Evolutionary conservation across 1,140 invertebrate species (phyloP), one percentile per base, ranked within the genome.

Genomic region (Zaprionus ornatus): DNA sequence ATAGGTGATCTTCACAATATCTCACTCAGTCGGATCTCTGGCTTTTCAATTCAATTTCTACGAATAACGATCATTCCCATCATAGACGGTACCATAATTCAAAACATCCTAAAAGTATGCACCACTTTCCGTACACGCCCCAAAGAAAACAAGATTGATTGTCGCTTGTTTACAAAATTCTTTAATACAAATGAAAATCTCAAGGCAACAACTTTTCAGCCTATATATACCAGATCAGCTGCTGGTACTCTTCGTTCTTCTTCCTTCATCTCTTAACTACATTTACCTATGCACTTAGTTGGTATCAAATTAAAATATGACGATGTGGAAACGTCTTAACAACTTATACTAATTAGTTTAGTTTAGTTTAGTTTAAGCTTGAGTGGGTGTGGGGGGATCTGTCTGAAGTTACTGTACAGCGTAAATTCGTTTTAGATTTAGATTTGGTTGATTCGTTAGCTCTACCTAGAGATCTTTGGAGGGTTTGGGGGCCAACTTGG

Each of bases 401-500:
- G 19, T 50, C 10, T 50, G 45, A 50, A 23, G 10, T 50, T 9
- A 50, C 45, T 50, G 45, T 50, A 50, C 19, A 50, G 45, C 35
- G 19, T 59, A 59, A 59, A 59, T 40, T 40, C 35, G 21, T 27
- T 57, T 37, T 7, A n/a, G 37, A 42, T 23, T 13, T 15, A 52
- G 19, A 56, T 29, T 57, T 63, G 19, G 17, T 27, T 19, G 55
- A 13, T 61, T 52, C 17, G 6, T 3, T 42, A 32, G 29, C 29
- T 52, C 60, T 54, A 42, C 40, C 62, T 75, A 78, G 12, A 61
- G 29, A 59, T 69, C 52, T 79, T 79, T 67, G 64, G 68, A 1
- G 37, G 71, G 23, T 52, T 61, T 76, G 23, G 63, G 23, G 1
- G 52, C 45, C 64, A 75, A n/a, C 37, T 77, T 83, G 21, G 84